phyloP scores from a whole-genome alignment of 2,113 vertebrate species.

The Dinomys branickii region DNA sequence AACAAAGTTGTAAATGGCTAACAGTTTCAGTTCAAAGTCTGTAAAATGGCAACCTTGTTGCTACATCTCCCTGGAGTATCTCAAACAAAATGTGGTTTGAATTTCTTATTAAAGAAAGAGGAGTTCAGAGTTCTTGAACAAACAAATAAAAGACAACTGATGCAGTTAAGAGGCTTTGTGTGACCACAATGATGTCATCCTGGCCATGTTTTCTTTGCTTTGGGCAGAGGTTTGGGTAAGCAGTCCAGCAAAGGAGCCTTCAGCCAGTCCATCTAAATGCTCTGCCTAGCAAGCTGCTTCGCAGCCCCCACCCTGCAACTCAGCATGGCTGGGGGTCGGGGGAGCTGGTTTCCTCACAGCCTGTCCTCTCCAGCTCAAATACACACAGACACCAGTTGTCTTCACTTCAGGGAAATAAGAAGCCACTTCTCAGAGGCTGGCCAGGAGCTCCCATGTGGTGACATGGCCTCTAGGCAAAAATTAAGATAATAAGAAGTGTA shows the following conservation, averaged over 20 bases:
- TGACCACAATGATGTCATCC: conserved; percentile 48
- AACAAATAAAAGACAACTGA: conserved; percentile 66
- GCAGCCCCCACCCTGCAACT: no score
- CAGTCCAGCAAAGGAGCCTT: background rate
- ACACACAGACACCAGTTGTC: background rate
- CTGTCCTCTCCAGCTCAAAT: background rate
- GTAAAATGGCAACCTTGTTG: conserved; percentile 68
- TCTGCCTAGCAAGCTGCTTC: background rate
- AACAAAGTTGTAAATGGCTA: conserved; percentile 63
- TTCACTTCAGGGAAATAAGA: background rate
- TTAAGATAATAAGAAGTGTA: background rate
- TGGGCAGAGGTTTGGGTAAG: conserved; percentile 26
- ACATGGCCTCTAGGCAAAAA: background rate
- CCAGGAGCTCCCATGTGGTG: background rate
- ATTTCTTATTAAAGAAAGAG: conserved; percentile 65
- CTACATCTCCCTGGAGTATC: conserved; percentile 67
- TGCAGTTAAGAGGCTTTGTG: conserved; percentile 32
- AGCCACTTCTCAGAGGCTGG: background rate
- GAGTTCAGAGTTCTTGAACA: conserved; percentile 58
- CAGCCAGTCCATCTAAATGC: background rate
- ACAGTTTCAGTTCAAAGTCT: conserved; percentile 73
- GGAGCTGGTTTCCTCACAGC: background rate
- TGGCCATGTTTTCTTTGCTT: conserved; percentile 31
- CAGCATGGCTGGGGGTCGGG: background rate
- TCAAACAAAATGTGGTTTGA: conserved; percentile 72